Conservation (phyloP, 2,797 vertebrate species). For the Amblyraja radiata region DNA sequence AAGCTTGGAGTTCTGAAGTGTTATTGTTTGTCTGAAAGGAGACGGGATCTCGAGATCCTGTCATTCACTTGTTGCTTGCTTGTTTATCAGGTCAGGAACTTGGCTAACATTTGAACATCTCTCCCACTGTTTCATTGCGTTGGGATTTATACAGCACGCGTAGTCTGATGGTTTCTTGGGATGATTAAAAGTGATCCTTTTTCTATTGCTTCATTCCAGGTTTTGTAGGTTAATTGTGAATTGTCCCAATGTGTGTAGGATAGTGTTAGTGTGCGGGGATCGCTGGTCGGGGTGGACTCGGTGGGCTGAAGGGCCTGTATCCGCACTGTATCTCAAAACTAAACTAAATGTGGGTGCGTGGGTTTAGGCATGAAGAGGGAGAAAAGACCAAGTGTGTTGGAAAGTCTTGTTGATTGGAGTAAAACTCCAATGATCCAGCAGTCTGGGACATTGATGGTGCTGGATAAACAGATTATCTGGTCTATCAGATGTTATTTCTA, state of each 20-base stretch:
- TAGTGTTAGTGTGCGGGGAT: too few species aligned
- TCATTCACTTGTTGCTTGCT: neutral
- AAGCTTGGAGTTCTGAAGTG: neutral
- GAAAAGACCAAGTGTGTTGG: too few species aligned
- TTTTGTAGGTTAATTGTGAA: neutral
- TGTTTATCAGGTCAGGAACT: neutral
- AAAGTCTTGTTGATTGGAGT: too few species aligned
- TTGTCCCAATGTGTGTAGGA: neutral
- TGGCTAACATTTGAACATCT: neutral
- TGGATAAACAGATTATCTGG: too few species aligned
- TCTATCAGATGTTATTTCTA: too few species aligned
- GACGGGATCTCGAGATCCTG: neutral
- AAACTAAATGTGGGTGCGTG: too few species aligned
- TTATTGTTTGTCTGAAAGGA: neutral
- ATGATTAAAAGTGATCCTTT: neutral
- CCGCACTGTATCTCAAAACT: too few species aligned
- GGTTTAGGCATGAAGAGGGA: too few species aligned
- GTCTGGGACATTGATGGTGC: too few species aligned
- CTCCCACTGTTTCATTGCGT: neutral
- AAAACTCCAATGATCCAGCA: too few species aligned
- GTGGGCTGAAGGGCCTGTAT: too few species aligned
- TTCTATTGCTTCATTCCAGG: neutral
- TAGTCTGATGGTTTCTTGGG: neutral
- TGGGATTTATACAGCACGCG: neutral
- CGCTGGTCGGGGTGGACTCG: too few species aligned